Evolutionary conservation across 2,888 invertebrate genomes (phyloP), one percentile per base, ranked within the genome.

Genomic region (Stomorhina lunata): DNA sequence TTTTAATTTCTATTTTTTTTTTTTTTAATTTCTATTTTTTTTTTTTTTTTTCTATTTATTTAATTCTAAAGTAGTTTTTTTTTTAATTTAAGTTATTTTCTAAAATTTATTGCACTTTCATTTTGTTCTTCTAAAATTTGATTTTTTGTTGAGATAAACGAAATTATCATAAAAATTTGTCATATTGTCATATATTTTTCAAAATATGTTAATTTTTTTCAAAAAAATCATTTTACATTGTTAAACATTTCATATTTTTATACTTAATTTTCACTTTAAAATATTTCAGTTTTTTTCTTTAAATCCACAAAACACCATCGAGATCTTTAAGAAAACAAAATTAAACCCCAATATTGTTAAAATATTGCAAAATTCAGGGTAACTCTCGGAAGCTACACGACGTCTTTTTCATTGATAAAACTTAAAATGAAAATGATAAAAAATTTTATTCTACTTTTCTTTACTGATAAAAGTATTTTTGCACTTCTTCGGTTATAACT

Each of bases 291-390:
- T 76, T 65, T 66, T 20, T 53, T 63, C 17, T 61, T 25, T 43
- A 32, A 32, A 12, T 68, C 20, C 17, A 66, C 25, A 40, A 59
- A 50, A 25, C 34, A 43, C 65, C 25, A 37, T n/a, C n/a, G n/a
- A 78, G 69, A 53, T 45, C 40, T 59, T 20, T 34, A 32, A 45
- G 20, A 32, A 50, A 72, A 59, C 10, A 7, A 22, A 45, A 48
- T 27, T 37, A 66, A 80, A 73, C 66, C 43, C 66, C 50, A 73
- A 73, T 79, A 72, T 79, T 50, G 32, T 57, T 59, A 63, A 78
- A 72, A 65, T 57, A 37, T 68, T 22, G 40, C 63, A 59, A 66
- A n/a, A 66, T 66, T 50, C 65, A 72, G 66, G 79, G 72, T 50
- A 29, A 65, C 45, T 10, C 25, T 10, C 34, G 17, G n/a, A 27